Evolutionary conservation across 1,140 invertebrate species (phyloP), one percentile per base, ranked within the genome.

Genomic region (Ceratina calcarata): DNA sequence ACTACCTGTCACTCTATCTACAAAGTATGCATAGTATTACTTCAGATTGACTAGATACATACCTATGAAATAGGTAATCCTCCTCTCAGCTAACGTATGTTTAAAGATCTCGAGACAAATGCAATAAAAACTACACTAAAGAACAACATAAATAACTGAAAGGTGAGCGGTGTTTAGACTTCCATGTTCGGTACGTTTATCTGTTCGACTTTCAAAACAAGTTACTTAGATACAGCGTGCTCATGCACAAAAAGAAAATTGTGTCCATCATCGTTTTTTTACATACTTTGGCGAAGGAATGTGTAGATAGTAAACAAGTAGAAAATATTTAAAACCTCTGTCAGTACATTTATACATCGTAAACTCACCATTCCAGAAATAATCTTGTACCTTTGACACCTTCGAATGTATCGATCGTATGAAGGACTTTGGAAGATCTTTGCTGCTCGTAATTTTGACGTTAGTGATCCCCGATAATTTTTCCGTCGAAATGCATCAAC

Each of bases 401-500:
- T 79, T 58, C 67, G 70, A 49, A 71, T 70, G 10, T 60, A 51
- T 57, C 24, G 16, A n/a, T 15, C 58, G 67, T 66, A 57, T 55
- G 37, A 82, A 76, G 75, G 20, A 62, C 62, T 13, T 13, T 80
- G 72, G 67, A 82, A 85, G 60, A 85, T 76, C 22, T 85, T 78
- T 22, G 60, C 24, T 66, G 78, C 62, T 55, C 53, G 57, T 73
- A 79, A 72, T 78, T 86, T 82, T 69, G 45, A n/a, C 49, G 27
- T 15, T 76, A 60, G 75, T 78, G n/a, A 60, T 24, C 58, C 37
- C 37, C 37, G 37, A 32, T 37, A 62, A 67, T 62, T 70, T 85
- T 67, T 70, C 79, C 37, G 75, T 67, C 66, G 65, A 70, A 69
- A 69, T 69, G 60, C 60, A 80, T 94, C 92, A 97, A 94, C 96